Base-by-base conservation (phyloP, 2,888 invertebrate species). In the Mamestra brassicae region DNA sequence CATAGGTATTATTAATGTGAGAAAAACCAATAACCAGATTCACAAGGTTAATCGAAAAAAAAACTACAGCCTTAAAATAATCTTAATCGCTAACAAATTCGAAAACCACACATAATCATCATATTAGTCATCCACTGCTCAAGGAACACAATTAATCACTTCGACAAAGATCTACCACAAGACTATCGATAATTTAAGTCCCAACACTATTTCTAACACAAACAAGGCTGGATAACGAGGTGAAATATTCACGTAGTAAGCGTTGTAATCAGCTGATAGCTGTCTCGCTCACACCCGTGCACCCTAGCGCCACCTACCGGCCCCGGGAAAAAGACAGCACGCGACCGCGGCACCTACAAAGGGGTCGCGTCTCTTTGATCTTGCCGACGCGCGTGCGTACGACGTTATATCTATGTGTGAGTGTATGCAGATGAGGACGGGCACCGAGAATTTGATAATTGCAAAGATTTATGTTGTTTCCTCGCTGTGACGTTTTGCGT, bases 141-240 rank as follows among this genome's bases (percentile, higher is more conserved):
- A 78, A 70, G 65, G 92, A 94, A 93, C 93, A 94, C 88, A 94
- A 93, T 76, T 92, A 91, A 92, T 87, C 80, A 70, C 55, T 15
- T 55, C 50, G 15, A n/a, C 17, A 7, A 4, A 80, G 50, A 74
- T 52, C 13, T 85, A 87, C 87, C 85, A 84, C 89, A 92, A 90
- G 89, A 90, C 90, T 86, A 90, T 91, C 89, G 90, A 87, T 76
- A 81, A 71, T 78, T 75, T 73, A 74, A 15, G 65, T 85, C 90
- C 85, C 94, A 92, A 88, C 96, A 91, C 96, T 95, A 93, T 60
- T 67, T 92, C 95, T 94, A 96, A 96, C 96, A 95, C 96, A 96
- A 96, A 96, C 96, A 96, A 96, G 95, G 94, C 95, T 93, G 95
- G 96, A 96, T 96, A 96, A 96, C 96, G 96, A 96, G 96, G 96